Conservation (phyloP, 2,797 vertebrate genomes). For the Cynodonichthys magdalenae region DNA sequence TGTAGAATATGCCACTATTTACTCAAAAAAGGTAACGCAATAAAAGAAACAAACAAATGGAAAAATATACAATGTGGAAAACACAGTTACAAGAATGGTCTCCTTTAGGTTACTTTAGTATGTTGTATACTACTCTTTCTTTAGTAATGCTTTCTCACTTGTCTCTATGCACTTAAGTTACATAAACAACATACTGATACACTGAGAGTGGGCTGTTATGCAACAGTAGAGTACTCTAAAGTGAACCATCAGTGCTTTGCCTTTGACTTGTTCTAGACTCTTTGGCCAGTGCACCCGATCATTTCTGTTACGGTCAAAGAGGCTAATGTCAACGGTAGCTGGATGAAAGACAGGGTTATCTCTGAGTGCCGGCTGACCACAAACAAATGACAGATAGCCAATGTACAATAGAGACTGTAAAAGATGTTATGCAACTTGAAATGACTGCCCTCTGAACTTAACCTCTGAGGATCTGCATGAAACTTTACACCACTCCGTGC, state of each 20-base stretch:
- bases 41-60: not conserved
- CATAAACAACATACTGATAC: conserved; percentile 58
- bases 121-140: not conserved
- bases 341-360: conserved; percentile 8
- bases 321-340: not conserved
- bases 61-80: not conserved
- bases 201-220: conserved; percentile 49
- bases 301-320: conserved; percentile 14
- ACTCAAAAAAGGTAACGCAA: no score
- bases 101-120: not conserved
- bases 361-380: not conserved
- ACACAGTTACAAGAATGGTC: not conserved
- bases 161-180: conserved; percentile 53
- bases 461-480: conserved; percentile 30
- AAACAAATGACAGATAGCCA: conserved; percentile 9
- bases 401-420: conserved; percentile 12
- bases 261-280: conserved; percentile 45
- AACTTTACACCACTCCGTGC: conserved; percentile 28
- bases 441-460: conserved; percentile 44
- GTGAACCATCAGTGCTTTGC: conserved; percentile 38
- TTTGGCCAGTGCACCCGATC: conserved; percentile 8
- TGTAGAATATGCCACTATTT: not conserved
- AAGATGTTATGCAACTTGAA: conserved; percentile 42
- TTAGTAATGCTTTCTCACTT: conserved; percentile 19
- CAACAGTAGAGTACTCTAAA: conserved; percentile 43